Evolutionary conservation across 30 jellyfish, hydroid and myxozoan species (phyloP), one percentile per base, ranked within the genome.

Genomic region (Chrysaora quinquecirrha): DNA sequence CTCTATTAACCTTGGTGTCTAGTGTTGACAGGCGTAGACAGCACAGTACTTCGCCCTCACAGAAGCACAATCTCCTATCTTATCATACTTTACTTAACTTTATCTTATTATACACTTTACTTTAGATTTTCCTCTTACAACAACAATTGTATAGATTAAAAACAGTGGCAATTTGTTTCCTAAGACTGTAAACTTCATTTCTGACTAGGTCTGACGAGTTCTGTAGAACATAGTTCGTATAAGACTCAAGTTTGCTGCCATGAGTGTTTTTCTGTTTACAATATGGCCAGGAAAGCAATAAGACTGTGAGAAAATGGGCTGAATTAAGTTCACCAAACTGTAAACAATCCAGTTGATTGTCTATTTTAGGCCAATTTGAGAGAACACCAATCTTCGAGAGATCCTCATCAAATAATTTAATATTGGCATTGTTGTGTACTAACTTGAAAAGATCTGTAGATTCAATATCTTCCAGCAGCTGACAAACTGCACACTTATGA

Each of bases 241-340:
- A 64, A 35, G 56, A 14, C 12, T 69, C 76, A 22, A 80, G 46
- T 4, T 19, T 31, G 56, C 34, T 30, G 12, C 90, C 90, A 34
- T 49, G 30, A 0, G 90, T 80, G 48, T 38, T 83, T 25, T 43
- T 30, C 28, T 48, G 83, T 23, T 19, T 65, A 68, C 76, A 32
- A 61, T 89, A 89, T 49, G 97, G 97, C 97, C 97, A 89, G 0
- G 90, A 50, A 28, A 89, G 32, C 23, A 89, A 64, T 63, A 89
- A 73, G 32, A 89, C 75, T 18, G 97, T 89, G 62, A 82, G 34
- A 85, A 70, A 89, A 75, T 89, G 97, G 14, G 90, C 76, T 21
- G 89, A 74, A 12, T 87, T 58, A 3, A 89, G 48, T 21, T 82
- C 87, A 35, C 30, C 30, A 25, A 75, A 60, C 31, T 33, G 31